Base-by-base conservation (phyloP, 1,140 invertebrate species). In the Bombus affinis region DNA sequence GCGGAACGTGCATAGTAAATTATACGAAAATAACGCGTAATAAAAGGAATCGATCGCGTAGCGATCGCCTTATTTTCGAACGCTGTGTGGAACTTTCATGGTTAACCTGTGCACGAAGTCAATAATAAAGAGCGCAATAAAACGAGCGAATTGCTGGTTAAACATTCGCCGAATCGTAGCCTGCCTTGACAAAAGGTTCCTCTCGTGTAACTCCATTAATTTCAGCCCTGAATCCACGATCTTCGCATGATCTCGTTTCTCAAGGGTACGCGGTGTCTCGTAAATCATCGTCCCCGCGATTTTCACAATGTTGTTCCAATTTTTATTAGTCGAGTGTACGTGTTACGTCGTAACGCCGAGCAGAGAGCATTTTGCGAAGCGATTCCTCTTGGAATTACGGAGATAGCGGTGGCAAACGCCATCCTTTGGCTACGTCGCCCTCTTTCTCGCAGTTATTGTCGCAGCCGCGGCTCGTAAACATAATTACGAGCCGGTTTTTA, bases 401-500 rank as follows among this genome's bases (percentile, higher is more conserved):
- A 44, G 74, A 62, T 25, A 18, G 68, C 35, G 5, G 18, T 35
- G 42, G 22, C 39, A 66, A 66, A 28, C 32, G 79, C 57, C 66
- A 32, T 65, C 85, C 47, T 53, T 53, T 53, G 18, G 22, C 87
- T 22, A 57, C 74, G 65, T 74, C 77, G 57, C 62, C 82, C 62
- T 81, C 57, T 80, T 89, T 82, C 77, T 81, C 76, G 81, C 83
- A 71, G 77, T 88, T 90, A 90, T 91, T 90, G 90, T 91, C 90
- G 89, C 90, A 90, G 84, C 84, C 77, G 76, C 83, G 70, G 83
- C 90, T 91, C 90, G 90, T 90, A 91, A 91, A 91, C 87, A 86
- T 90, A 91, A 91, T 91, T 91, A 91, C 85, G 57, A 75, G 78
- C n/a, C n/a, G 39, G 89, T 89, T 91, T 91, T 90, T 91, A 90